Percentiles rank a stretch among this genome's conserved stretches.
Conservation (phyloP, 2,888 invertebrate species). For the Thelaira solivaga region DNA sequence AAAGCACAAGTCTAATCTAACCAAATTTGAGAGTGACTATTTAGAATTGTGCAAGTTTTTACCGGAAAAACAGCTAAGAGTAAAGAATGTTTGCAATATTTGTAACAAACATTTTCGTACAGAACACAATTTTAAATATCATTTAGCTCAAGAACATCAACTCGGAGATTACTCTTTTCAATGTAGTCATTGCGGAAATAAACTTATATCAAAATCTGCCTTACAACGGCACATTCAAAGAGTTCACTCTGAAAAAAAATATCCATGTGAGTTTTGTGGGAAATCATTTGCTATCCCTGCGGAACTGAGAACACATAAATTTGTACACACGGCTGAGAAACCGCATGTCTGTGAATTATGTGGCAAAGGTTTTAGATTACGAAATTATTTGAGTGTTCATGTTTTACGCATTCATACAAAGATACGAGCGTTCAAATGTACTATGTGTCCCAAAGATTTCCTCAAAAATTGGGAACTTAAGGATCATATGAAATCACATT, state of each 20-base stretch:
- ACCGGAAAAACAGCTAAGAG: conserved; percentile 65
- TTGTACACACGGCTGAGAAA: conserved; percentile 69
- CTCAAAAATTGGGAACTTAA: conserved; percentile 67
- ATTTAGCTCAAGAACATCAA: conserved; percentile 67
- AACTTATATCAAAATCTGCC: conserved; percentile 65
- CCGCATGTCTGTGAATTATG: conserved; percentile 70
- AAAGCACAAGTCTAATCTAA: conserved; percentile 26
- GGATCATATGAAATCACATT: conserved; percentile 71
- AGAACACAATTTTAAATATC: conserved; percentile 67
- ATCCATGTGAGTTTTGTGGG: conserved; percentile 68
- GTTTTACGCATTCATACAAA: conserved; percentile 62
- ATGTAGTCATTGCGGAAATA: conserved; percentile 67
- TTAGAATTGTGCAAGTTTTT: conserved; percentile 65
- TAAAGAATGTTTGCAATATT: conserved; percentile 66
- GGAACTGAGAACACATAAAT: conserved; percentile 66
- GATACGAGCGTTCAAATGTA: conserved; percentile 63
- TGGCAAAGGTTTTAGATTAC: conserved; percentile 70
- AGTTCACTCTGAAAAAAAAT: conserved; percentile 68
- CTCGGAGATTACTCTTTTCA: conserved; percentile 69
- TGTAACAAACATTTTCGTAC: conserved; percentile 65
- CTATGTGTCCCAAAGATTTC: conserved; percentile 68
- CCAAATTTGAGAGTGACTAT: conserved; percentile 65
- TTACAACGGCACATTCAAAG: conserved; percentile 66
- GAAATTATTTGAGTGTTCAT: conserved; percentile 67
- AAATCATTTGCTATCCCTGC: conserved; percentile 66